phyloP scores from a whole-genome alignment of 2,888 invertebrate genomes.

The Mamestra brassicae region DNA sequence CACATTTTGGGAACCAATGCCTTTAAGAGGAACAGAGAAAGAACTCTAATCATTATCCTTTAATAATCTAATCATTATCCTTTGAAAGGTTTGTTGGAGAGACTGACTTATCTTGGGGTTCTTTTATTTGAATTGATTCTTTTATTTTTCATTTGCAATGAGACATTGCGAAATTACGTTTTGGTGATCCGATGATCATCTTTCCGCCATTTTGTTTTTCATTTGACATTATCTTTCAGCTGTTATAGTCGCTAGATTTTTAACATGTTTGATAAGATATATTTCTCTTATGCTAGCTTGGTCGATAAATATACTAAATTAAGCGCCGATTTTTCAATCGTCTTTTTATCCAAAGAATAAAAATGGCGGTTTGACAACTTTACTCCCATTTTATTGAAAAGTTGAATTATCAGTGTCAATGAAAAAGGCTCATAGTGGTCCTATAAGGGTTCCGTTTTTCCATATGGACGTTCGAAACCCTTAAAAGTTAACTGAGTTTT shows the following conservation, averaged over 20 bases:
- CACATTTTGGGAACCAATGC: too few species aligned
- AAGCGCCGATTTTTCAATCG: too few species aligned
- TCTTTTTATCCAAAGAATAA: too few species aligned
- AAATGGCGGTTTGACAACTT: too few species aligned
- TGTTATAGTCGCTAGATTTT: background rate
- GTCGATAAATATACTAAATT: too few species aligned
- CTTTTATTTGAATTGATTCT: constrained; percentile 10
- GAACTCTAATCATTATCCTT: constrained; percentile 8
- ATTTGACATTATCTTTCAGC: background rate
- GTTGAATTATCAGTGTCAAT: too few species aligned
- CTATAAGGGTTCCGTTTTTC: background rate
- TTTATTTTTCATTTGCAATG: constrained; percentile 13
- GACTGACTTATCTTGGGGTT: background rate
- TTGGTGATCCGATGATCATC: background rate
- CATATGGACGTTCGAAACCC: background rate
- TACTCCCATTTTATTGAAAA: too few species aligned
- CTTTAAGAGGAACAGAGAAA: constrained; percentile 3
- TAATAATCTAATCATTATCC: constrained; percentile 28
- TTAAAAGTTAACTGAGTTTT: background rate
- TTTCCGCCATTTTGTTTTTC: background rate
- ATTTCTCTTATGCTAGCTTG: too few species aligned
- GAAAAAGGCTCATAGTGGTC: too few species aligned
- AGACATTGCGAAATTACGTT: background rate
- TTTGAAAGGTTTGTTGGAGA: constrained; percentile 27
- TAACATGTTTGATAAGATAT: too few species aligned